Evolutionary conservation across 2,888 invertebrate genomes (phyloP).

Genomic region (Linnaemya vulpina): DNA sequence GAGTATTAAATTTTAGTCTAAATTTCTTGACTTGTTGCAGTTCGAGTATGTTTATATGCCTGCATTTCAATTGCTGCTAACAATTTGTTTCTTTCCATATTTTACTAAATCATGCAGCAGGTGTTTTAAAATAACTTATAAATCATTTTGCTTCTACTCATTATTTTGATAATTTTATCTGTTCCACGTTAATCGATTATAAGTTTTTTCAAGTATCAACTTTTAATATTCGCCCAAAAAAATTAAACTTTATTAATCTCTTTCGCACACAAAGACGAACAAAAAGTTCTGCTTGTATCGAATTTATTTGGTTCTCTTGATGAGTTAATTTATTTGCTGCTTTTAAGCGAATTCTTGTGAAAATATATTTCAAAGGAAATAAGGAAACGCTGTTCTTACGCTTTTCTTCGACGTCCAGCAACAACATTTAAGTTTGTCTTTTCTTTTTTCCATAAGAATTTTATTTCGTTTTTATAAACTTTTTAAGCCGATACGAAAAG

Average conservation of each 20-base stretch:
- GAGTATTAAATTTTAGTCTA: too few relatives aligned
- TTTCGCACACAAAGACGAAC: neutral
- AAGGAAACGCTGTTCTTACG: neutral
- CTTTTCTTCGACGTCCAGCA: constrained; percentile 9
- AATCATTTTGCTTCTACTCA: too few relatives aligned
- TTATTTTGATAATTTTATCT: too few relatives aligned
- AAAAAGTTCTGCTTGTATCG: neutral
- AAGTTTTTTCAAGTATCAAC: too few relatives aligned
- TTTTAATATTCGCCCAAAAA: neutral
- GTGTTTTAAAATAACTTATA: too few relatives aligned
- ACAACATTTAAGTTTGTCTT: constrained; percentile 24
- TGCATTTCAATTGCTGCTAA: too few relatives aligned
- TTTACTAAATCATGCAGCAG: too few relatives aligned
- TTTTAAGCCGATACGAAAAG: neutral
- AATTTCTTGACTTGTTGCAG: too few relatives aligned
- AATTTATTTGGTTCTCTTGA: constrained; percentile 20
- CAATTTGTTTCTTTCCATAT: too few relatives aligned
- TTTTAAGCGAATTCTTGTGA: neutral
- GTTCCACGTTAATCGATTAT: too few relatives aligned
- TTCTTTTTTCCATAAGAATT: constrained; percentile 25
- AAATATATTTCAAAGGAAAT: neutral
- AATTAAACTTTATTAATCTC: neutral
- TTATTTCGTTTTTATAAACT: constrained; percentile 1
- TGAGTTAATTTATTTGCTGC: neutral
- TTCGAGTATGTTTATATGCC: too few relatives aligned